phyloP scores from a whole-genome alignment of 2,888 invertebrate genomes.

The Acholoe squamosa region DNA sequence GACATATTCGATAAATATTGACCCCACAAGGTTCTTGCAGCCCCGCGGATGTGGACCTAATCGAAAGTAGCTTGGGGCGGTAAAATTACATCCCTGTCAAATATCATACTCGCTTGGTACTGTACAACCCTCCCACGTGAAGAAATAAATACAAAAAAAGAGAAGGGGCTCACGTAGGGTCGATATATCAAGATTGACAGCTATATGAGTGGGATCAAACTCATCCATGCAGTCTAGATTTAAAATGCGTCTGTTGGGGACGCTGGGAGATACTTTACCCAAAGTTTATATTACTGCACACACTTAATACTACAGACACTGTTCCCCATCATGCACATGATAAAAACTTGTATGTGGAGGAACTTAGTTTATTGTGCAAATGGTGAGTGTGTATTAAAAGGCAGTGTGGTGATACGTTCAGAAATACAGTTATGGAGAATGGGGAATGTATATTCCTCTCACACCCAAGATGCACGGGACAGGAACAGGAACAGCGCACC shows the following conservation, averaged over 20 bases:
- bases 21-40: not conserved
- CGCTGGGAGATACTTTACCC: not conserved
- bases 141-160: not conserved
- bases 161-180: not conserved
- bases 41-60: constrained; percentile 25
- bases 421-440: not conserved
- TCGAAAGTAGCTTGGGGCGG: constrained; percentile 50
- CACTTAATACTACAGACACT: not conserved
- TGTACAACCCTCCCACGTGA: not conserved
- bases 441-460: not conserved
- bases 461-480: not conserved
- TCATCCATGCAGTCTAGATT: not conserved
- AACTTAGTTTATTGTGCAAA: not conserved
- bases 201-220: not conserved
- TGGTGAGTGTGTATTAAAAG: not conserved
- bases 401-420: not conserved
- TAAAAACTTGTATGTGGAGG: not conserved
- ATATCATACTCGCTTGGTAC: not conserved
- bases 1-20: constrained; percentile 58
- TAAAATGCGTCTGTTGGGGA: not conserved
- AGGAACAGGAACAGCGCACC: not conserved
- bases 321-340: not conserved
- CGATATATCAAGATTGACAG: constrained; percentile 34
- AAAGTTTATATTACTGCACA: not conserved
- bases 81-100: constrained; percentile 59